These are phyloP conservation scores for Atherinosoma microstoma DNA, from an alignment of 2,797 vertebrate species.

Conservation along the genomic window DNA sequence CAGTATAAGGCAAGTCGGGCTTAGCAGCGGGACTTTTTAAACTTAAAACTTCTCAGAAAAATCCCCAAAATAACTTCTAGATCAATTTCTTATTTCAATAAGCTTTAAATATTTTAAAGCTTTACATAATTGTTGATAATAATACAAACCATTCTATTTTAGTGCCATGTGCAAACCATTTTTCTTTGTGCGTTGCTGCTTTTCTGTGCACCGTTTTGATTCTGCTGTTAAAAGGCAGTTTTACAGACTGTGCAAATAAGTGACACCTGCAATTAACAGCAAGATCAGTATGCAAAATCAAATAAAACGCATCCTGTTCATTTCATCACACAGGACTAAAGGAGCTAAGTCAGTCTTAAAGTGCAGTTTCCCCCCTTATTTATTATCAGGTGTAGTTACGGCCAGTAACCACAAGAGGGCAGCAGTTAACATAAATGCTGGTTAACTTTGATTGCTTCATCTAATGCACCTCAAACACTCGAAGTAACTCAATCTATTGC, in stretches of 20 bases:
- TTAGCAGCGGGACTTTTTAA: background rate
- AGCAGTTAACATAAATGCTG: background rate
- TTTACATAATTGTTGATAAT: background rate
- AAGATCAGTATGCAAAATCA: conserved; percentile 20
- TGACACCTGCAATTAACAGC: background rate
- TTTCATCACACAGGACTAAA: background rate
- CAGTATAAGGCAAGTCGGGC: conserved; percentile 36
- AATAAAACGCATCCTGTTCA: background rate
- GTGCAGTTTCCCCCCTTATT: conserved; percentile 6
- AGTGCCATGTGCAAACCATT: conserved; percentile 20
- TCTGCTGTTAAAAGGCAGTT: background rate
- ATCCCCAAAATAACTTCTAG: background rate
- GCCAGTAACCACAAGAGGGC: conserved; percentile 38
- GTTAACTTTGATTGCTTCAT: background rate
- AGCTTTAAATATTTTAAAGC: conserved; percentile 2
- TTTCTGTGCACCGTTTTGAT: background rate
- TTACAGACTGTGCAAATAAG: conserved; percentile 31
- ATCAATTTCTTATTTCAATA: background rate
- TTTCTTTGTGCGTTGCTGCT: conserved; percentile 25
- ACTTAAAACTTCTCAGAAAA: background rate
- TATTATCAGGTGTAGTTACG: conserved; percentile 27
- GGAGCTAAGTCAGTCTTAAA: background rate
- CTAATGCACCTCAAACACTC: background rate
- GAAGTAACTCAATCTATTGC: background rate
- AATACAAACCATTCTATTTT: background rate